phyloP scores from a whole-genome alignment of 1,140 invertebrate genomes.

The Drosophila varians region DNA sequence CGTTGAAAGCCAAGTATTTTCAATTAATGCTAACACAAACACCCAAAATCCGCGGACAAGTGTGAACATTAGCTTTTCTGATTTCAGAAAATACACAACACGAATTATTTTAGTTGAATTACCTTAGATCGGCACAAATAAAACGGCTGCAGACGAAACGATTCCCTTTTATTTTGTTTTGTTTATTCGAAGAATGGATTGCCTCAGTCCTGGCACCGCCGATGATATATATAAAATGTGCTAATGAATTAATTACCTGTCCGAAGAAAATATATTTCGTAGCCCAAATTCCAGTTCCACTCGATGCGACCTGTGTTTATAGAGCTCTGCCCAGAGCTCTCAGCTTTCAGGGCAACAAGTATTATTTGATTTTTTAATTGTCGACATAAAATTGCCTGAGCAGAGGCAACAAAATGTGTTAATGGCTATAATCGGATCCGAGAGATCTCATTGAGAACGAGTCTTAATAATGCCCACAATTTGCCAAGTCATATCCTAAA shows the following conservation, averaged over 20 bases:
- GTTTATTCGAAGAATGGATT: conserved; percentile 18
- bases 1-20: conserved; percentile 28
- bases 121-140: conserved; percentile 21
- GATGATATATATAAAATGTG: conserved; percentile 48
- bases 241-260: conserved; percentile 75
- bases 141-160: conserved; percentile 24
- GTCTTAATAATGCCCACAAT: conserved; percentile 70
- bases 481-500: conserved; percentile 82
- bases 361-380: conserved; percentile 79
- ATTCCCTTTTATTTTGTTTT: conserved; percentile 16
- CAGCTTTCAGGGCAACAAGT: conserved; percentile 27
- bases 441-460: conserved; percentile 51
- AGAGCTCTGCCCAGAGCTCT: conserved; percentile 32
- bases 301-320: conserved; percentile 58
- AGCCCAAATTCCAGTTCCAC: conserved; percentile 25
- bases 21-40: conserved; percentile 4
- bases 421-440: conserved; percentile 81
- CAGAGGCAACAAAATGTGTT: conserved; percentile 70
- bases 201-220: conserved; percentile 5
- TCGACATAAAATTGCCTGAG: conserved; percentile 47
- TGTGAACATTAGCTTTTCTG: conserved; percentile 15
- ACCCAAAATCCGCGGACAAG: background rate
- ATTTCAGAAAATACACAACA: background rate
- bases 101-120: conserved; percentile 30
- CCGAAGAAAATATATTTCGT: conserved; percentile 44